Base-by-base conservation (phyloP, 2,888 invertebrate genomes). In the Dasysyrphus albostriatus region DNA sequence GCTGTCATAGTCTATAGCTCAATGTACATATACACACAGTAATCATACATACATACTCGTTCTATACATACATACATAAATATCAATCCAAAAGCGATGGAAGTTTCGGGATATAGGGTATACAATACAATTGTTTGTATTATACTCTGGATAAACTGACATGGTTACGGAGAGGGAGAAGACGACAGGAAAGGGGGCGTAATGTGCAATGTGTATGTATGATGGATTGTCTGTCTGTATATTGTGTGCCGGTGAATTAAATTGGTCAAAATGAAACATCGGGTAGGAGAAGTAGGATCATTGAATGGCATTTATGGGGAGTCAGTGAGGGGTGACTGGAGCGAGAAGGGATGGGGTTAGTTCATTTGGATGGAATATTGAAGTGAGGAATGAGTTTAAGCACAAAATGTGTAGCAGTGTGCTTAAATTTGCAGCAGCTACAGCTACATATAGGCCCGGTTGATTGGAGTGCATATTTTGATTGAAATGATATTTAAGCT, bases 241-340 rank as follows among this genome's bases (percentile, higher is more conserved):
- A 70, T 74, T 87, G 87, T 82, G 74, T 75, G 87, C 78, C 87
- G 74, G 83, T 87, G 83, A 87, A 87, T 87, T 82, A 87, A 87
- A 87, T 87, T 87, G 83, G 87, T 87, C 87, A 87, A 87, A 87
- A 87, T 83, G 74, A 79, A 70, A 69, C 51, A 49, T 37, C 51
- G 67, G 76, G 65, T 34, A 58, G 73, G 81, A 63, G 47, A 19
- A 73, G 47, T 32, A 51, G 44, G 47, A 47, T 47, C 58, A 59
- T 58, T 44, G 58, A 42, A 37, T 24, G 58, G 58, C 61, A 24
- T 61, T 47, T 65, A 65, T 44, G 32, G 16, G n/a, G 63, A 44
- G 63, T 29, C 24, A 63, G 29, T 44, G 3, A 7, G 14, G 29
- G n/a, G 14, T 7, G 51, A 59, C 24, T 16, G 16, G 32, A 14